Evolutionary conservation across 2,797 vertebrate genomes (phyloP), one percentile per base, ranked within the genome.

Genomic region (Helostoma temminkii): DNA sequence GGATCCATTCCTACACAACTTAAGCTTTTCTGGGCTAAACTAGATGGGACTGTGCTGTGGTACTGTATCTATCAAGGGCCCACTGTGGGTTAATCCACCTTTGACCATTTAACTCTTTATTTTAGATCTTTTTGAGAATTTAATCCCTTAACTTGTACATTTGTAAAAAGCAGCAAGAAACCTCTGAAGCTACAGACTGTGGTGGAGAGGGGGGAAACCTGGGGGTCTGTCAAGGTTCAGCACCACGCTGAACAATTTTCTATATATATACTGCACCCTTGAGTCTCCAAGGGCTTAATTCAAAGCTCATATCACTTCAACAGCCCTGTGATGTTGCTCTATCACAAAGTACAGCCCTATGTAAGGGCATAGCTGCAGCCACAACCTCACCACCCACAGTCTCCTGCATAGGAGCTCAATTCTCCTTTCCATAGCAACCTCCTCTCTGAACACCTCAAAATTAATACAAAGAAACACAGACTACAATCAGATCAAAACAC

Each of bases 351-450:
- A 16, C 21, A 55, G 37, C 60, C 34, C 54, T 26, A 18, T 32
- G 26, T 62, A 21, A 70, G 28, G 39, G 28, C 21, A 60, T 21
- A 52, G 15, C 42, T 54, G 68, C 37, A 50, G 19, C 43, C 24
- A 15, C 34, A 43, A 25, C 24, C 32, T 53, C 10, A 22, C 26
- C 61, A 62, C 21, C 32, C 41, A 12, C 41, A 80, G 50, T 74
- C 75, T 81, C 41, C 71, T 63, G 76, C 75, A 74, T 57, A 71
- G 34, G 34, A 75, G 41, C 45, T 64, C 36, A 72, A 67, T 21
- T 58, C 62, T 81, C 62, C 61, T 83, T 76, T 77, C 83, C 83
- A 85, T 80, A 77, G 76, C 81, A 90, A 86, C 80, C 39, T 52
- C 26, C 39, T 58, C 66, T 80, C 66, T 16, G 21, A 78, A 74